These are phyloP conservation scores for Oreochromis tanganicae DNA, from an alignment of 2,113 vertebrate species.

Conservation along the genomic window DNA sequence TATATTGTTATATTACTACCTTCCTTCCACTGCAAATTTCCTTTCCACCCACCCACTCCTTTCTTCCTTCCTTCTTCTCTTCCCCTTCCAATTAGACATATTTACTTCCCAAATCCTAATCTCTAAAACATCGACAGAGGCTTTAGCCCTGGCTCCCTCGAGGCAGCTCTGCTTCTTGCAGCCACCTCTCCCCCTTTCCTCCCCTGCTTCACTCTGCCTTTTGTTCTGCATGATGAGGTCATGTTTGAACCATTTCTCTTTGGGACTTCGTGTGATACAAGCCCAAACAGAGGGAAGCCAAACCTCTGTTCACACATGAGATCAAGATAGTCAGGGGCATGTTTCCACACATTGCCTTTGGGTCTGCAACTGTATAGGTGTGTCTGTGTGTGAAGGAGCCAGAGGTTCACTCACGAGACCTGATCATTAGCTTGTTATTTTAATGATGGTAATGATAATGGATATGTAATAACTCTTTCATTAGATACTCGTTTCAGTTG, in stretches of 20 bases:
- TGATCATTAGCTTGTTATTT: slow-evolving; percentile 55
- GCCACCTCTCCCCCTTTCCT: background rate
- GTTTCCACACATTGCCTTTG: slow-evolving; percentile 64
- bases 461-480: slow-evolving; percentile 60
- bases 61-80: slow-evolving; percentile 22
- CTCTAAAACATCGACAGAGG: slow-evolving; percentile 47
- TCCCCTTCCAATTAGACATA: slow-evolving; percentile 46
- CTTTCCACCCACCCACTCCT: slow-evolving; percentile 14
- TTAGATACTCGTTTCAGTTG: slow-evolving; percentile 24
- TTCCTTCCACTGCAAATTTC: background rate
- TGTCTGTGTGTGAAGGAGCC: slow-evolving; percentile 5
- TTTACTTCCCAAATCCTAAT: slow-evolving; percentile 62
- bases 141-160: slow-evolving; percentile 12
- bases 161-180: slow-evolving; percentile 14
- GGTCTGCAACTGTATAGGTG: slow-evolving; percentile 29
- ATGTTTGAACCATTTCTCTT: slow-evolving; percentile 62
- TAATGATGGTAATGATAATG: slow-evolving; percentile 63
- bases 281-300: slow-evolving; percentile 69
- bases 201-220: slow-evolving; percentile 32
- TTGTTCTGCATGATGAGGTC: slow-evolving; percentile 70
- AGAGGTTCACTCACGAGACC: slow-evolving; percentile 33
- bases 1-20: background rate
- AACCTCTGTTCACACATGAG: slow-evolving; percentile 67
- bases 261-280: slow-evolving; percentile 61
- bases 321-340: slow-evolving; percentile 67